phyloP scores from a whole-genome alignment of 2,113 vertebrate genomes.

The Dolichallabes microphthalmus region DNA sequence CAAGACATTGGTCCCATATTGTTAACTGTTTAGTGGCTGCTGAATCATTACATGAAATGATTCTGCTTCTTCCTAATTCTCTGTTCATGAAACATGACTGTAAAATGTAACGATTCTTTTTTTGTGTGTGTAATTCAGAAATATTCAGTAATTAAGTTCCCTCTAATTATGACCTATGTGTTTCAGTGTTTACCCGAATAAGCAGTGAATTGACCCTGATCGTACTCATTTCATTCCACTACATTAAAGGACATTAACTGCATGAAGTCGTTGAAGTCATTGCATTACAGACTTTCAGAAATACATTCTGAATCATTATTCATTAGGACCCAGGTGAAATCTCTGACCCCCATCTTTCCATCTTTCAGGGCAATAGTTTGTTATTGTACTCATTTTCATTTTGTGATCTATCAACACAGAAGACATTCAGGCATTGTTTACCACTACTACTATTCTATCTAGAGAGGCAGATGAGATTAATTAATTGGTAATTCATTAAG shows the following conservation, averaged over 20 bases:
- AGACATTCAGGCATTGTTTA: neutral
- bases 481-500: too few relatives aligned
- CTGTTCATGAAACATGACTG: neutral
- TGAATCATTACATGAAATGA: too few relatives aligned
- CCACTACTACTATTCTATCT: neutral
- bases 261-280: too few relatives aligned
- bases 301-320: neutral
- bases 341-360: neutral
- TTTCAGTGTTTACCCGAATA: neutral
- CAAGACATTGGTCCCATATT: neutral
- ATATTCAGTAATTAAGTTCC: neutral
- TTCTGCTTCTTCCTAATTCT: neutral
- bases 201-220: neutral
- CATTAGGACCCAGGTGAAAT: neutral
- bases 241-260: too few relatives aligned
- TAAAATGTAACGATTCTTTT: too few relatives aligned
- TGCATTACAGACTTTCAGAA: neutral
- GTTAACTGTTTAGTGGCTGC: too few relatives aligned
- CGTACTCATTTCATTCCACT: neutral
- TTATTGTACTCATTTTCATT: neutral
- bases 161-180: neutral
- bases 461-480: too few relatives aligned
- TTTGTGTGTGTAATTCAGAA: too few relatives aligned
- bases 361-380: neutral
- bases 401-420: neutral